These are phyloP conservation scores for Mystacides longicornis DNA, from an alignment of 2,888 invertebrate genomes.

Conservation along the genomic window DNA sequence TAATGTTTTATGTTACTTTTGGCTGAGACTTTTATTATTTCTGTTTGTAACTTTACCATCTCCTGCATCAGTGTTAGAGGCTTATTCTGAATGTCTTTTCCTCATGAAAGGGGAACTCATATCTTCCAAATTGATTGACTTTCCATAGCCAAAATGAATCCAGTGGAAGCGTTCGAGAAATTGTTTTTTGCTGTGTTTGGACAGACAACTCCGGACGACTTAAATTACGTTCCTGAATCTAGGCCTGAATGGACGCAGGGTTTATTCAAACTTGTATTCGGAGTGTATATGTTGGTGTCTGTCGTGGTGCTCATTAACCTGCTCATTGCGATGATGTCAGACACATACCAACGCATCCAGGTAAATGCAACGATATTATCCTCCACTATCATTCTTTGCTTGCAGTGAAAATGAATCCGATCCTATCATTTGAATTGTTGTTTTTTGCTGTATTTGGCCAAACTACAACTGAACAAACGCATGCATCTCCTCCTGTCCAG, in stretches of 20 bases:
- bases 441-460: slow-evolving; percentile 99
- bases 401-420: slow-evolving; percentile 86
- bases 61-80: slow-evolving; percentile 21
- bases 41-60: slow-evolving; percentile 11
- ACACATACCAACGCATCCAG: slow-evolving; percentile 98
- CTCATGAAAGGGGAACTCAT: slow-evolving; percentile 25
- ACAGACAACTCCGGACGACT: slow-evolving; percentile 79
- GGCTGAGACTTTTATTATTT: slow-evolving; percentile 19
- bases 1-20: slow-evolving; percentile 17
- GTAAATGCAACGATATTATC: slow-evolving; percentile 52
- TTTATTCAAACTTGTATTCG: slow-evolving; percentile 88
- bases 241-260: slow-evolving; percentile 78
- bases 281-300: slow-evolving; percentile 96
- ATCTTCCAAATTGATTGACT: slow-evolving; percentile 16
- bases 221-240: slow-evolving; percentile 62
- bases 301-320: slow-evolving; percentile 97
- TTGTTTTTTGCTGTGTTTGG: slow-evolving; percentile 98
- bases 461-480: slow-evolving; percentile 74
- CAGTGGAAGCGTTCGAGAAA: slow-evolving; percentile 90
- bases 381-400: slow-evolving; percentile 41
- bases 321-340: slow-evolving; percentile 99
- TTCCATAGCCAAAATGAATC: slow-evolving; percentile 70
- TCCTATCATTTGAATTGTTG: slow-evolving; percentile 92
- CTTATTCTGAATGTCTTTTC: slow-evolving; percentile 25
- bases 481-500: slow-evolving; percentile 54